phyloP scores from a whole-genome alignment of 30 jellyfish, hydroid and myxozoan genomes.

The Chironex yamaguchii region DNA sequence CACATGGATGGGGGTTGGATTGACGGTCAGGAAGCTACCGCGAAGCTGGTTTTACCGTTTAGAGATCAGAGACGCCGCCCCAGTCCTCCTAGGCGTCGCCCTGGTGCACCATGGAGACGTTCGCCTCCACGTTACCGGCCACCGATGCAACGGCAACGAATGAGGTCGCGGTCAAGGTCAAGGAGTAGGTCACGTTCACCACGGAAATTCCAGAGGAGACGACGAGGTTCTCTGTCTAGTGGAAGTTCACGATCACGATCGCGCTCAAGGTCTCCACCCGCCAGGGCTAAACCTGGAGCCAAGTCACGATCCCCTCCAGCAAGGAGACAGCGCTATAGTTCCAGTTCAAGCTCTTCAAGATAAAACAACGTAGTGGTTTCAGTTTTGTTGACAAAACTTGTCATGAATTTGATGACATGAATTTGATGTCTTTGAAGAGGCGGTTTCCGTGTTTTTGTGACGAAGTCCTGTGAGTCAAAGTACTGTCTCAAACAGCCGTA shows the following conservation, averaged over 20 bases:
- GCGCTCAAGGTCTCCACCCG: constrained; percentile 78
- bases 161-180: constrained; percentile 22
- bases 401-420: no score
- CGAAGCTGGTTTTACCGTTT: constrained; percentile 84
- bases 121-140: constrained; percentile 80
- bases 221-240: constrained; percentile 48
- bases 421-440: no score
- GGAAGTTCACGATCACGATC: constrained; percentile 62
- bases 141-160: no score
- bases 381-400: no score
- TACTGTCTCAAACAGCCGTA: no score
- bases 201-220: constrained; percentile 53
- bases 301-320: constrained; percentile 58
- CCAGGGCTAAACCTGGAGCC: constrained; percentile 38
- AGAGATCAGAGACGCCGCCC: constrained; percentile 83
- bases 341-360: constrained; percentile 79
- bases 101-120: constrained; percentile 28
- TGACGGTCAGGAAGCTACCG: constrained; percentile 97
- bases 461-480: no score
- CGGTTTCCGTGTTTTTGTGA: no score
- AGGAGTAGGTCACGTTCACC: constrained; percentile 63
- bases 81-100: constrained; percentile 69
- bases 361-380: no score
- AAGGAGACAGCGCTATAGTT: constrained; percentile 85
- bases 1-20: constrained; percentile 99